Percentiles rank a stretch among this genome's conserved stretches.
Evolutionary conservation across 1,140 invertebrate species (phyloP).

Genomic region (Hestina assimilis): DNA sequence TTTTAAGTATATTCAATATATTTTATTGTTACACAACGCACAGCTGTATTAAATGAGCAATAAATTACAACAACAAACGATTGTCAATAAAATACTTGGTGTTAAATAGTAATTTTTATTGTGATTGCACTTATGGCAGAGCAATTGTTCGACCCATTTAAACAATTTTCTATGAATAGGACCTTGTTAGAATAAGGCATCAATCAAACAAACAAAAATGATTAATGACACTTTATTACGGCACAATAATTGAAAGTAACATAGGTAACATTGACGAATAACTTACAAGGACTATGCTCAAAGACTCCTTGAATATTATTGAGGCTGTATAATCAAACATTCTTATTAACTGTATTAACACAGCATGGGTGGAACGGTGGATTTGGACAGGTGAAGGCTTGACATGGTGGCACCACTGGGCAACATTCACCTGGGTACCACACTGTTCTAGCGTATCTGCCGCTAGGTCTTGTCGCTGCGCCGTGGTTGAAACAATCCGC

Average conservation of each 20-base stretch:
- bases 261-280: neutral
- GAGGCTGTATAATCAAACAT: neutral
- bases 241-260: neutral
- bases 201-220: constrained; percentile 24
- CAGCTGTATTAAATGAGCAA: too few species aligned
- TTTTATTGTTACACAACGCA: too few species aligned
- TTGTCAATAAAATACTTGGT: neutral
- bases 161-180: constrained; percentile 25
- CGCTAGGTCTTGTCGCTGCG: constrained; percentile 59
- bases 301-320: neutral
- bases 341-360: constrained; percentile 29
- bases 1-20: too few species aligned
- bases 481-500: constrained; percentile 71
- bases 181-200: constrained; percentile 25
- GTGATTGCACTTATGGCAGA: neutral
- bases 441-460: constrained; percentile 59
- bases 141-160: constrained; percentile 13
- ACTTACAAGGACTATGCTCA: neutral
- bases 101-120: neutral
- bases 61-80: too few species aligned
- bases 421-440: constrained; percentile 69
- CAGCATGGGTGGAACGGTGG: constrained; percentile 65
- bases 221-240: constrained; percentile 13
- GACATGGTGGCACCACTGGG: constrained; percentile 58
- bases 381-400: constrained; percentile 65